A percentile compares a stretch with the other conserved stretches of the same genome.
Evolutionary conservation across 2,113 vertebrate genomes (phyloP).

Genomic region (Elephantulus edwardii): DNA sequence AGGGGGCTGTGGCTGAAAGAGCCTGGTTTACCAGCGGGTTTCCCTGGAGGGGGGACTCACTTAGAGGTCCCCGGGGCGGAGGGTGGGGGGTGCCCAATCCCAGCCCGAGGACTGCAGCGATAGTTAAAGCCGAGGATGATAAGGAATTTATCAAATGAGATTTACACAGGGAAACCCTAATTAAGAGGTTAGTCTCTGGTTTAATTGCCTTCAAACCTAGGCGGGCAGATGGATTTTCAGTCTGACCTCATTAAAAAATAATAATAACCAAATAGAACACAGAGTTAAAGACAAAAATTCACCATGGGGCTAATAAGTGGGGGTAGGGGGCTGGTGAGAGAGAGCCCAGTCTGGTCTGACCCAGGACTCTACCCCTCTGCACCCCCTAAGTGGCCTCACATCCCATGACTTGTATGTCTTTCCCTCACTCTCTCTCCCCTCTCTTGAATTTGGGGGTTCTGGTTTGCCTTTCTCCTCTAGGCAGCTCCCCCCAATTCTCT

Average conservation of each 20-base stretch:
- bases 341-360: not conserved
- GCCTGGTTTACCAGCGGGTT: not conserved
- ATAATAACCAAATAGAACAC: constrained; percentile 66
- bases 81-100: too few relatives aligned
- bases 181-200: constrained; percentile 38
- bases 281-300: constrained; percentile 5
- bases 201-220: constrained; percentile 25
- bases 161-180: constrained; percentile 50
- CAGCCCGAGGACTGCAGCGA: not conserved
- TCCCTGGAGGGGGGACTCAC: constrained; percentile 41
- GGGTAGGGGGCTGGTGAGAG: not conserved
- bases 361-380: not conserved
- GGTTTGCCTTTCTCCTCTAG: not conserved
- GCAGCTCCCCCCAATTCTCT: not conserved
- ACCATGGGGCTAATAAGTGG: not conserved
- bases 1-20: constrained; percentile 49
- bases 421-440: not conserved
- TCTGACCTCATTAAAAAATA: constrained; percentile 68
- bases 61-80: not conserved
- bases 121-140: constrained; percentile 45
- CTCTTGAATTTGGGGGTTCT: not conserved
- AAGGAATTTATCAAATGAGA: constrained; percentile 61
- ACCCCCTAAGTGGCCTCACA: not conserved
- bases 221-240: constrained; percentile 37
- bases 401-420: fast-evolving